Conservation (phyloP, 2,113 vertebrate genomes). For the Pyrgilauda ruficollis region DNA sequence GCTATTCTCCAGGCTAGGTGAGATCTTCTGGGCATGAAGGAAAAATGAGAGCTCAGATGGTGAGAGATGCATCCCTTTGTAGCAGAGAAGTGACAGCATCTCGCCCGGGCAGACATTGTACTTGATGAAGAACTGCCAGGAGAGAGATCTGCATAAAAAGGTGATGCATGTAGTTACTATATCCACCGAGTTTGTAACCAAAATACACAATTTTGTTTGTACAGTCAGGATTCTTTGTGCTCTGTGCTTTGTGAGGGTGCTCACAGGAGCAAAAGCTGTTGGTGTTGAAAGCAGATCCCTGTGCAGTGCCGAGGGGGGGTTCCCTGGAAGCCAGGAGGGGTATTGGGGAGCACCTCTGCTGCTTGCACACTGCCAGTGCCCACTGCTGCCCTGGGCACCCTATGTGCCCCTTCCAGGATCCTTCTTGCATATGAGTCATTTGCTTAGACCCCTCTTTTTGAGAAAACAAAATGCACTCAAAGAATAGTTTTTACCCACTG, state of each 20-base stretch:
- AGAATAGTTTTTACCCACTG: neutral
- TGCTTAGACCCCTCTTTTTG: neutral
- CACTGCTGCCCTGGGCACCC: neutral
- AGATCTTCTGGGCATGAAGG: neutral
- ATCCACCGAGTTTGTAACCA: neutral
- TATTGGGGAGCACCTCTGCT: fast-evolving
- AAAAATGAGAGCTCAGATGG: neutral
- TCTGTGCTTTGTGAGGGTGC: neutral
- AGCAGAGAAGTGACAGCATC: neutral
- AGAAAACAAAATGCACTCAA: neutral
- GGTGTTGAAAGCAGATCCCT: neutral
- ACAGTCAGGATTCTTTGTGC: neutral
- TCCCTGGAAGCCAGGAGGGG: neutral
- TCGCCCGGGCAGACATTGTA: neutral
- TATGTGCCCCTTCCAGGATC: neutral
- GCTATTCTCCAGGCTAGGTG: neutral
- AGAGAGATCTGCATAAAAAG: neutral
- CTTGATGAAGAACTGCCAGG: neutral
- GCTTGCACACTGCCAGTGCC: neutral
- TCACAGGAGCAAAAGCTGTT: neutral
- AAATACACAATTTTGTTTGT: neutral
- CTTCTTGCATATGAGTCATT: neutral
- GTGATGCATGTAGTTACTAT: neutral
- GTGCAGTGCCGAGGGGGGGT: neutral
- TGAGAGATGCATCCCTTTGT: neutral